Conservation (phyloP, 1,140 invertebrate species). For the Neotoxoptera formosana region DNA sequence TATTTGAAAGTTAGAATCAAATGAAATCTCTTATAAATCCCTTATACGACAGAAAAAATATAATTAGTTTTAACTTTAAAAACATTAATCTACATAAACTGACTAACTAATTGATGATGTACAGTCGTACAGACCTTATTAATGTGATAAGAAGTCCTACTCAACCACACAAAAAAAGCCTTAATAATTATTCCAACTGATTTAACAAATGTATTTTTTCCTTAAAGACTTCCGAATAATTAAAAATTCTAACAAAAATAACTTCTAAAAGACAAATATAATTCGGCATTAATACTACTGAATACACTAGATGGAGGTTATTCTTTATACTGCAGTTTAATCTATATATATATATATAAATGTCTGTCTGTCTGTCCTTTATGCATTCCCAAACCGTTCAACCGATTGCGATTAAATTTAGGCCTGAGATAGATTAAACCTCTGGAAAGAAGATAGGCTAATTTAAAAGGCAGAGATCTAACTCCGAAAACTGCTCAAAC, state of each 20-base stretch:
- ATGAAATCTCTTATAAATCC: too few species aligned
- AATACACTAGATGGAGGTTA: too few species aligned
- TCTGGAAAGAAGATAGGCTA: too few species aligned
- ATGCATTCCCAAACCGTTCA: too few species aligned
- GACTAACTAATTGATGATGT: background rate
- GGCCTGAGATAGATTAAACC: too few species aligned
- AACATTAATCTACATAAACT: background rate
- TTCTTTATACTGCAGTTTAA: background rate
- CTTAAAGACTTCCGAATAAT: background rate
- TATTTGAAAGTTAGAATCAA: background rate
- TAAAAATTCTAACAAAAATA: background rate
- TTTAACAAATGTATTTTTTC: background rate
- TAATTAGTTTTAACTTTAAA: background rate
- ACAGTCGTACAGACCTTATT: background rate
- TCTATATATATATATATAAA: too few species aligned
- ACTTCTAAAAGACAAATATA: background rate
- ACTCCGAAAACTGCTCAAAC: too few species aligned
- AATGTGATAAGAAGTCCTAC: background rate
- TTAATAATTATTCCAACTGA: background rate
- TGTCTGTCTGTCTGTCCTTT: too few species aligned
- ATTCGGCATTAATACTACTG: too few species aligned
- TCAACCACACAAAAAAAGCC: background rate
- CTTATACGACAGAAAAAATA: too few species aligned
- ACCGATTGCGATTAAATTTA: too few species aligned
- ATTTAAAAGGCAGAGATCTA: too few species aligned